Evolutionary conservation across 2,888 invertebrate species (phyloP).

Genomic region (Drosophila nigricruria): DNA sequence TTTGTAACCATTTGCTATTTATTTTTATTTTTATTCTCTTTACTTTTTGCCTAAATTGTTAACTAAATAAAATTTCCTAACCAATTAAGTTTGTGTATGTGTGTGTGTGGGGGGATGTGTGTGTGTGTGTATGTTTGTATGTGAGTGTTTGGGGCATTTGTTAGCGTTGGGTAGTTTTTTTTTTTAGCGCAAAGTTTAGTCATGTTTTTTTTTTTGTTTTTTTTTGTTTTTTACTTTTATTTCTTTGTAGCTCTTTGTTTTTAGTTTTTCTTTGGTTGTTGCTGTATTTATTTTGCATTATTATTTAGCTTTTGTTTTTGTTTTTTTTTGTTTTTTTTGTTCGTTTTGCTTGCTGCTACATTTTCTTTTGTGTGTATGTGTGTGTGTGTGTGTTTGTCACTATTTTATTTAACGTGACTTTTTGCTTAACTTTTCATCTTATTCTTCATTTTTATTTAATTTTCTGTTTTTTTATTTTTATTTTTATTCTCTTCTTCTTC

Average conservation of each 20-base stretch:
- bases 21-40: not conserved
- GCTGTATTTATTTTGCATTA: conserved; percentile 77
- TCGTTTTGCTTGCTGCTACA: conserved; percentile 64
- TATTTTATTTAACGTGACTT: conserved; percentile 53
- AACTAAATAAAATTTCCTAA: conserved; percentile 76
- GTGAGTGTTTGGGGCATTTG: conserved; percentile 49
- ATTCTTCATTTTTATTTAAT: conserved; percentile 27
- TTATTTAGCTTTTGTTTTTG: conserved; percentile 58
- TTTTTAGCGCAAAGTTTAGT: conserved; percentile 54
- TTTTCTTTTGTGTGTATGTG: conserved; percentile 35
- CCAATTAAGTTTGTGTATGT: conserved; percentile 57
- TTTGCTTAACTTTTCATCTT: conserved; percentile 44
- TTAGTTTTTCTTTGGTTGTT: conserved; percentile 80
- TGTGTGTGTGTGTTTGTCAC: conserved; percentile 52
- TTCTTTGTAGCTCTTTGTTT: conserved; percentile 65
- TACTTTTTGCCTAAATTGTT: conserved; percentile 66
- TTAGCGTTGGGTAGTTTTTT: conserved; percentile 75
- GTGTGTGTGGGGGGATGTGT: conserved; percentile 25
- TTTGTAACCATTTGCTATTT: conserved; percentile 55
- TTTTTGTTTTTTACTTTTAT: conserved; percentile 44
- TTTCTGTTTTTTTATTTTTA: conserved; percentile 12
- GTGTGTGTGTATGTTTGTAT: conserved; percentile 26
- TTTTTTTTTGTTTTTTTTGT: conserved; percentile 46
- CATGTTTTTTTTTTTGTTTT: conserved; percentile 25
- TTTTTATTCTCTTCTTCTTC: conserved; percentile 13